Evolutionary conservation across 2,888 invertebrate species (phyloP), one percentile per base, ranked within the genome.

Genomic region (Tenthredo amoena): DNA sequence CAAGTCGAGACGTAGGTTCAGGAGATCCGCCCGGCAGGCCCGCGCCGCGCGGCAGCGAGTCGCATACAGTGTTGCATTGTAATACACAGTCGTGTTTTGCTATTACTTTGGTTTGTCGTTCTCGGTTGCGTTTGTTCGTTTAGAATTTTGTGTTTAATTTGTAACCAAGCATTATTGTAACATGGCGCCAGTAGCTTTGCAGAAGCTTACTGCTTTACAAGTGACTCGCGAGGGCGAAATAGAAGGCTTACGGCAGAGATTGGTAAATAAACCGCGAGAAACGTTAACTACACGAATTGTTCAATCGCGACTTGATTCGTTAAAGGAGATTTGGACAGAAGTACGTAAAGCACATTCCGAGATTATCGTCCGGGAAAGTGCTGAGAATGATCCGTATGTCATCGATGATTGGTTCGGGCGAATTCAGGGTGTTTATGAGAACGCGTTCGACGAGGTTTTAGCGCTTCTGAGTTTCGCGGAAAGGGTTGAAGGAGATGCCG

Each of bases 261-360:
- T 31, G 31, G 15, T 65, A 10, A 26, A 31, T 31, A 65, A 65
- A 26, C 26, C 65, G 65, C 65, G 65, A 65, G 31, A 65, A 0
- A 26, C 65, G 10, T 31, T 65, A 31, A 31, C 31, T 9, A 65
- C n/a, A 31, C 65, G 65, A 65, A 65, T 65, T 65, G 65, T 65
- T 9, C 21, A 21, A 31, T 65, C 65, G 31, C 65, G 65, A 31
- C 65, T 65, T 62, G 21, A 62, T n/a, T 68, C 77, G 15, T 18
- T 84, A 12, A 76, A 43, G 6, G 65, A 77, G 7, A 21, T 86
- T 31, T 86, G 77, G 86, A 37, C 43, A n/a, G 77, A 50, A 15
- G 77, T 65, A 26, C 84, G 71, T 10, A 76, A 26, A 7, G 55
- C 84, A 4, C 86, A 84, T 68, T 40, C 65, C 18, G 86, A 86